Percentiles rank a stretch among this genome's conserved stretches.
phyloP scores from a whole-genome alignment of 2,888 invertebrate species.

The Allophyes oxyacanthae region DNA sequence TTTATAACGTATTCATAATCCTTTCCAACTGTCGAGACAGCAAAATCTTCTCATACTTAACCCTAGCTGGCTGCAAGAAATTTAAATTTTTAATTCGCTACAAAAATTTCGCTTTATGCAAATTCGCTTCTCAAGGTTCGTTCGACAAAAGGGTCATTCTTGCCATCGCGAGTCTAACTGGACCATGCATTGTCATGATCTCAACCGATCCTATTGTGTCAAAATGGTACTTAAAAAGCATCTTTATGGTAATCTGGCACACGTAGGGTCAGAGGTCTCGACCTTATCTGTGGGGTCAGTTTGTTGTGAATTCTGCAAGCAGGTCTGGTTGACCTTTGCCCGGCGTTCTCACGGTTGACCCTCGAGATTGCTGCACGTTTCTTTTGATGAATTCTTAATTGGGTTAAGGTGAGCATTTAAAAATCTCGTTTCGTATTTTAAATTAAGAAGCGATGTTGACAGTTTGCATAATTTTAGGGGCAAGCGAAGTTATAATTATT shows the following conservation, averaged over 20 bases:
- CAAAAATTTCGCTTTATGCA: constrained; percentile 77
- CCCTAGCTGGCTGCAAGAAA: constrained; percentile 55
- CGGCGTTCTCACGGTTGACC: constrained; percentile 79
- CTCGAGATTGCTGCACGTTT: constrained; percentile 44
- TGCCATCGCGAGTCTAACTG: constrained; percentile 35
- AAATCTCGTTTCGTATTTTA: constrained; percentile 45
- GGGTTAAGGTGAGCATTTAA: constrained; percentile 53
- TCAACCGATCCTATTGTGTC: constrained; percentile 49
- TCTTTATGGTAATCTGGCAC: constrained; percentile 69
- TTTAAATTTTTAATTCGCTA: constrained; percentile 59
- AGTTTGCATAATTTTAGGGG: constrained; percentile 39
- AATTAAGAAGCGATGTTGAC: constrained; percentile 31
- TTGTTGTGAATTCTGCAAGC: constrained; percentile 61
- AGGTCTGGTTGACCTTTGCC: constrained; percentile 79
- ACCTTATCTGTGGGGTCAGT: constrained; percentile 73
- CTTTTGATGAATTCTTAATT: constrained; percentile 47
- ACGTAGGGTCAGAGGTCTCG: constrained; percentile 85
- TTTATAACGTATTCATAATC: constrained; percentile 44
- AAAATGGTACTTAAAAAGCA: constrained; percentile 46
- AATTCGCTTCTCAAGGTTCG: constrained; percentile 64
- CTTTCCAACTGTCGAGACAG: constrained; percentile 49
- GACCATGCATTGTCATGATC: constrained; percentile 47
- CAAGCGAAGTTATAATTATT: neutral
- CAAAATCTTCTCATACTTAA: constrained; percentile 56
- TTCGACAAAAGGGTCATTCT: constrained; percentile 47